Evolutionary conservation across 2,888 invertebrate genomes (phyloP).

Genomic region (Adelognathus sp.): DNA sequence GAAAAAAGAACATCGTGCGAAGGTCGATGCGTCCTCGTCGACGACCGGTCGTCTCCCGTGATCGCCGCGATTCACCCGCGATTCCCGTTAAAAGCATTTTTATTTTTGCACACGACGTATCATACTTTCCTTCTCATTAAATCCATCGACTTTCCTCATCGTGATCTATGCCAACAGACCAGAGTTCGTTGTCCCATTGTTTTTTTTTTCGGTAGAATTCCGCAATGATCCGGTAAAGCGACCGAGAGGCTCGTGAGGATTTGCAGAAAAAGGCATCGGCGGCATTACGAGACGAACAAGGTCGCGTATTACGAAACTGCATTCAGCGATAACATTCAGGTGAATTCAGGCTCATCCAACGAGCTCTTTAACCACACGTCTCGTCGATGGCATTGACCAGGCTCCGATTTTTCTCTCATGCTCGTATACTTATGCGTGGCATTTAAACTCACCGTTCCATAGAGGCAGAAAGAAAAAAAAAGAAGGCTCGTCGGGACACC

Average conservation of each 20-base stretch:
- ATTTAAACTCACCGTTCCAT: background rate
- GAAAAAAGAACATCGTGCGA: slow-evolving; percentile 29
- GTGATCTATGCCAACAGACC: no score
- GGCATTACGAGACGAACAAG: slow-evolving; percentile 18
- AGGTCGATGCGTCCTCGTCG: slow-evolving; percentile 20
- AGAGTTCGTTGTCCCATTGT: background rate
- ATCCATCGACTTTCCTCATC: background rate
- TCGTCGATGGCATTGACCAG: background rate
- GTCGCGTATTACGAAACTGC: slow-evolving; percentile 47
- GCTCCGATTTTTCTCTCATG: background rate
- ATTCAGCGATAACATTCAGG: slow-evolving; percentile 48
- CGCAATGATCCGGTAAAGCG: slow-evolving; percentile 31
- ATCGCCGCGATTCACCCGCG: background rate
- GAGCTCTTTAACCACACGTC: background rate
- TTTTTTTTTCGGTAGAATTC: slow-evolving; percentile 24
- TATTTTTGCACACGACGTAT: background rate
- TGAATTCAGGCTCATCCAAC: slow-evolving; percentile 30
- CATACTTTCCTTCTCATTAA: background rate
- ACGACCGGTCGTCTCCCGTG: background rate
- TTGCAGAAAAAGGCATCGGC: slow-evolving; percentile 9
- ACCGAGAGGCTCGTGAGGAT: slow-evolving; percentile 24
- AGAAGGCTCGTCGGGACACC: background rate
- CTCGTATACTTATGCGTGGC: background rate
- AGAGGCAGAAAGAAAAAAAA: background rate
- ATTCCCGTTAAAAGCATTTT: background rate